Evolutionary conservation across 2,888 invertebrate genomes (phyloP), one percentile per base, ranked within the genome.

Genomic region (Entomobrya proxima): DNA sequence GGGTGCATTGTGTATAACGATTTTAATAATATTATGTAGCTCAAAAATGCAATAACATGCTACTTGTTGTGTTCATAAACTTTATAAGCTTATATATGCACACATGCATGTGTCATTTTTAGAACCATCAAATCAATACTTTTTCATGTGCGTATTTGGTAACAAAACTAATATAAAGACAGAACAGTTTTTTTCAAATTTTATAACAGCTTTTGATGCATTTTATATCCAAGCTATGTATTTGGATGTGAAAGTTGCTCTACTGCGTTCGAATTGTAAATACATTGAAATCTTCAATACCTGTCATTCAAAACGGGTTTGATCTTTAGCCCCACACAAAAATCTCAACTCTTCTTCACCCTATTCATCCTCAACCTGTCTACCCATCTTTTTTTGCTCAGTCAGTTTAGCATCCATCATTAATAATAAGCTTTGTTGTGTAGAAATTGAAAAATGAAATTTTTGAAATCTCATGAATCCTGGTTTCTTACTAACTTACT

Each of bases 381-480:
- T 77, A 6, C 58, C 77, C 64, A 9, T 74, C 75, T 55, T 55
- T 32, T 30, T 35, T 37, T 21, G 11, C 30, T 72, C 47, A 32
- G 74, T 52, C n/a, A 18, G 67, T 40, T 21, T 27, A 40, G 21
- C 67, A 35, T 35, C 77, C 77, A 77, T 77, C 77, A 77, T 77
- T 61, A 77, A 79, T 79, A 79, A 80, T 69, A 80, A 35, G 69
- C 69, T 80, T 69, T 69, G 67, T 72, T 69, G 55, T 24, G 37
- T 52, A 55, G 69, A 80, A 80, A 80, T 80, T 80, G 80, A 80
- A 72, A 80, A 72, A 80, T 80, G 80, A 69, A 69, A 80, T 69
- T 69, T 69, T 77, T 77, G 77, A 77, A 77, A 61, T 40, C n/a
- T 27, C 77, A 61, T 69, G 67, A 69, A 69, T 69, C 67, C 40